phyloP scores from a whole-genome alignment of 2,888 invertebrate species.

The Alviniconcha strummeri region DNA sequence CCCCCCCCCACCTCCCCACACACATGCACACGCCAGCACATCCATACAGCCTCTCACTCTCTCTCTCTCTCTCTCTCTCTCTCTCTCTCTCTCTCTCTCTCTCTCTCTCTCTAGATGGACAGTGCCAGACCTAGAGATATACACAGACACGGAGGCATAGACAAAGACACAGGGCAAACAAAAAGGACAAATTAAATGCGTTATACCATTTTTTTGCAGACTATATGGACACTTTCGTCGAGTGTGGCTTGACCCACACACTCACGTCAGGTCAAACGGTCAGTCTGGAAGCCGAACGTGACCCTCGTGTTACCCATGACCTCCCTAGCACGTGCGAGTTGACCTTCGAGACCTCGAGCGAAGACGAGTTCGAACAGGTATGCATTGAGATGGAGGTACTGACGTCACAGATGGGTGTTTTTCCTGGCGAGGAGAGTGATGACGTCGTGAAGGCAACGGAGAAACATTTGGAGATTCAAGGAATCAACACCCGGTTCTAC shows the following conservation, averaged over 20 bases:
- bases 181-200: too few relatives aligned
- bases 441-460: neutral
- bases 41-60: too few relatives aligned
- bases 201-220: constrained; percentile 15
- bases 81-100: too few relatives aligned
- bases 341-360: constrained; percentile 28
- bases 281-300: constrained; percentile 17
- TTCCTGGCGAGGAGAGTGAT: neutral
- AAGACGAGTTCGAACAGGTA: constrained; percentile 29
- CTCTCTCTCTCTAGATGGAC: too few relatives aligned
- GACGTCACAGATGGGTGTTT: neutral
- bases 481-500: constrained; percentile 17
- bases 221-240: constrained; percentile 39
- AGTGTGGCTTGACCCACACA: constrained; percentile 30
- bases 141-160: too few relatives aligned
- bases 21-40: too few relatives aligned
- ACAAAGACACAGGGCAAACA: too few relatives aligned
- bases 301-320: constrained; percentile 26
- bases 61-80: too few relatives aligned
- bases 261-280: constrained; percentile 34
- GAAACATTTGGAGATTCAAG: neutral
- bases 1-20: too few relatives aligned
- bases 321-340: constrained; percentile 34
- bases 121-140: too few relatives aligned
- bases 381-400: constrained; percentile 13